These are phyloP conservation scores for Anticlea derivata DNA, from an alignment of 2,888 invertebrate genomes.

Conservation along the genomic window DNA sequence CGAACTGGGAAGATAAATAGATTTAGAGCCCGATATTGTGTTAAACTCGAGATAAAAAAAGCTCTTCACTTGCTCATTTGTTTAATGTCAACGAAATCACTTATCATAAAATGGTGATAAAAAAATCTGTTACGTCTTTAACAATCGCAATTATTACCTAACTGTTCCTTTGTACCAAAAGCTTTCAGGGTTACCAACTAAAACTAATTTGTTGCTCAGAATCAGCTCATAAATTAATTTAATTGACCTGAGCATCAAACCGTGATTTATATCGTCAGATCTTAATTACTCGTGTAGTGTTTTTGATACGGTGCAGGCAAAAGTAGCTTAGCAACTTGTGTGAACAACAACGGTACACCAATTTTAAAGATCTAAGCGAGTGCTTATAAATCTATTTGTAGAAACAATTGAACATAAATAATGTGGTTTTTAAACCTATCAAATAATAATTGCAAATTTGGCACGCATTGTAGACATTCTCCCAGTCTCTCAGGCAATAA, in stretches of 20 bases:
- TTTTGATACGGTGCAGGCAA: neutral
- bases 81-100: no score
- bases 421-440: no score
- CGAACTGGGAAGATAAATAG: no score
- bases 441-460: no score
- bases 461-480: no score
- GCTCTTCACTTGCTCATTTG: no score
- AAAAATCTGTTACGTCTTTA: neutral
- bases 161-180: conserved; percentile 5
- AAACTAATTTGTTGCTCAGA: conserved; percentile 2
- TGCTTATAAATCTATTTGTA: no score
- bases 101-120: neutral
- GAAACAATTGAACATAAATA: no score
- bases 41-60: no score
- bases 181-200: neutral
- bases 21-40: no score
- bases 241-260: neutral
- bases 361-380: no score
- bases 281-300: neutral
- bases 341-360: neutral
- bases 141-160: neutral
- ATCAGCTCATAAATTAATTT: conserved; percentile 9
- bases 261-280: conserved; percentile 16
- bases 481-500: no score
- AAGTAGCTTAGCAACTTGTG: neutral